Base-by-base conservation (phyloP, 2,888 invertebrate species). In the Agrotis exclamationis region DNA sequence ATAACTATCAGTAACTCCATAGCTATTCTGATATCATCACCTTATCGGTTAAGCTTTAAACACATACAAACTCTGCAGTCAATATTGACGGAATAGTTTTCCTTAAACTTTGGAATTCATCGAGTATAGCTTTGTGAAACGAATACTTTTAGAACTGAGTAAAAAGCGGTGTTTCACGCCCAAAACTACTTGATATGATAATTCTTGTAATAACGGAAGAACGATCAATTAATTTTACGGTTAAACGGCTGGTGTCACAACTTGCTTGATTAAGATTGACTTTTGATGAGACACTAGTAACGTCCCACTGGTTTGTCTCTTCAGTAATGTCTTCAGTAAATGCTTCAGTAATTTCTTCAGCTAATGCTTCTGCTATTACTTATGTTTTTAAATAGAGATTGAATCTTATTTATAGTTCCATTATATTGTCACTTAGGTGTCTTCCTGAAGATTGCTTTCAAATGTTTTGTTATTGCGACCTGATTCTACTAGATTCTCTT, bases 171-270 rank as follows among this genome's bases (percentile, higher is more conserved):
- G 63, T 74, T 83, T 84, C 76, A 85, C 85, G 78, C 83, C 85
- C 63, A 73, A 71, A 66, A 63, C 83, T 47, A 74, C 65, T 79
- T 63, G 76, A 71, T 85, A 86, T 85, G 86, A 80, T 87, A 88
- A 87, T 89, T 85, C 74, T 58, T 47, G 72, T 84, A 84, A 86
- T 85, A 84, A 83, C 89, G 88, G 89, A 87, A 87, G 87, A 84
- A 68, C 70, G 58, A 63, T 72, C 83, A 72, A 85, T 86, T 87
- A 86, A 80, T 75, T 84, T 79, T 81, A 87, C 84, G 71, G 82
- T 75, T 67, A 78, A 79, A 81, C 14, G 70, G 65, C 68, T 73
- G 66, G 63, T 79, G 81, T 83, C 85, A 81, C 83, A 79, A 80
- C 70, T 22, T 33, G 39, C 45, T 64, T 83, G 71, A 78, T 80